Evolutionary conservation across 2,113 vertebrate species (phyloP).

Genomic region (Gadus macrocephalus): DNA sequence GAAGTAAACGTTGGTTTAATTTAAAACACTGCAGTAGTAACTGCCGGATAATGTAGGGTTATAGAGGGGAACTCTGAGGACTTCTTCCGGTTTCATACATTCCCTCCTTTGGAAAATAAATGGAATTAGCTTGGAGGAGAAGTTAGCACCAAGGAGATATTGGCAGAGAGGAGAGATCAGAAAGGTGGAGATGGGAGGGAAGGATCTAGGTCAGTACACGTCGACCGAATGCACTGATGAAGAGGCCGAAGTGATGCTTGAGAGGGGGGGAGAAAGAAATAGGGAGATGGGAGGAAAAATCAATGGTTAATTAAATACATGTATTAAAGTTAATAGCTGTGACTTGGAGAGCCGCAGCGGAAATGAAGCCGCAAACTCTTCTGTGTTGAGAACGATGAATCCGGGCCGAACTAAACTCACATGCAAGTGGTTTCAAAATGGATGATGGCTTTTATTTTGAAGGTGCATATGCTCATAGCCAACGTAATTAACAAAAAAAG

Average conservation of each 20-base stretch:
- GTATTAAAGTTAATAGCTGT: no score
- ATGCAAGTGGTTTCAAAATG: no score
- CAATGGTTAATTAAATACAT: not conserved
- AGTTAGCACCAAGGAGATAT: not conserved
- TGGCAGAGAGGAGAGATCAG: no score
- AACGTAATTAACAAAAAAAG: no score
- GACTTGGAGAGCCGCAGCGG: no score
- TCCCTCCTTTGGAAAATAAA: conserved; percentile 21
- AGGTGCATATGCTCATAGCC: no score
- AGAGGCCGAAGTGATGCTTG: not conserved
- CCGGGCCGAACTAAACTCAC: no score
- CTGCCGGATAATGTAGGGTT: not conserved
- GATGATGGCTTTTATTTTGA: no score
- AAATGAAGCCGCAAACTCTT: no score
- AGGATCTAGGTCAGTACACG: no score
- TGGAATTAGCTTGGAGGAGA: conserved; percentile 7
- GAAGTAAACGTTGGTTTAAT: conserved; percentile 1
- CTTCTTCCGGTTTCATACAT: not conserved
- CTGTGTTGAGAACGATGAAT: no score
- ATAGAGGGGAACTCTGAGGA: conserved; percentile 7
- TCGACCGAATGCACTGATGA: not conserved
- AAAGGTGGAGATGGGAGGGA: no score
- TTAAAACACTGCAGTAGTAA: not conserved
- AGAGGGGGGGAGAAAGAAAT: not conserved
- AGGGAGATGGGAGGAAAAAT: not conserved